Conservation (phyloP, 53 echinoderm and acorn worm genomes). For the Paelopatides confundens region DNA sequence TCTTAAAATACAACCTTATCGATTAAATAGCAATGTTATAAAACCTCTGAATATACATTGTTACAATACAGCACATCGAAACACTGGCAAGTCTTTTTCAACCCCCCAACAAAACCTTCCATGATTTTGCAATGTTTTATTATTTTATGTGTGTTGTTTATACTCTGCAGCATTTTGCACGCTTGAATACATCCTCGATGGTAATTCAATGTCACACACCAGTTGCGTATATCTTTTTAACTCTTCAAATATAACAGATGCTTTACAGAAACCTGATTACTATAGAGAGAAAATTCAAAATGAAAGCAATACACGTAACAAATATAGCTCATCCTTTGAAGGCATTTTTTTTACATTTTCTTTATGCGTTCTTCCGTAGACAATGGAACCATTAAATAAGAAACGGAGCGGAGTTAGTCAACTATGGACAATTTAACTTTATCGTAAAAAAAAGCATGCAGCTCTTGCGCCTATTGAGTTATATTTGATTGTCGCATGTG, state of each 20-base stretch:
- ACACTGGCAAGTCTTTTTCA: too few relatives aligned
- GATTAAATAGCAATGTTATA: too few relatives aligned
- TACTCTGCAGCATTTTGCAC: too few relatives aligned
- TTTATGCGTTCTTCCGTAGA: not conserved
- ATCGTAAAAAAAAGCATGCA: not conserved
- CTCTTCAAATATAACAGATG: too few relatives aligned
- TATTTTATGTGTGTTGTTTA: too few relatives aligned
- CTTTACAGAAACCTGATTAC: not conserved
- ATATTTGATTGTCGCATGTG: not conserved
- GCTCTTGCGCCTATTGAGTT: not conserved
- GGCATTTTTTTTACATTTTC: not conserved
- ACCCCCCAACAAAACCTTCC: too few relatives aligned
- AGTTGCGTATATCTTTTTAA: not conserved
- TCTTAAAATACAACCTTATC: too few relatives aligned
- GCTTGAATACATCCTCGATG: too few relatives aligned
- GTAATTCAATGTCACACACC: not conserved
- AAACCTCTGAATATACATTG: too few relatives aligned
- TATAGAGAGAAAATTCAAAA: too few relatives aligned
- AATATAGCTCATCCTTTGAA: not conserved
- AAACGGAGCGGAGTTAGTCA: constrained; percentile 7
- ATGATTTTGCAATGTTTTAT: too few relatives aligned
- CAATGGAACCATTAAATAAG: constrained; percentile 35
- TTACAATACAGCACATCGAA: too few relatives aligned
- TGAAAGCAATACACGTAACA: not conserved
- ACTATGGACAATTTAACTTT: constrained; percentile 21